A percentile compares a stretch with the other conserved stretches of the same genome.
phyloP scores from a whole-genome alignment of 2,113 vertebrate genomes.

The Nestor notabilis region DNA sequence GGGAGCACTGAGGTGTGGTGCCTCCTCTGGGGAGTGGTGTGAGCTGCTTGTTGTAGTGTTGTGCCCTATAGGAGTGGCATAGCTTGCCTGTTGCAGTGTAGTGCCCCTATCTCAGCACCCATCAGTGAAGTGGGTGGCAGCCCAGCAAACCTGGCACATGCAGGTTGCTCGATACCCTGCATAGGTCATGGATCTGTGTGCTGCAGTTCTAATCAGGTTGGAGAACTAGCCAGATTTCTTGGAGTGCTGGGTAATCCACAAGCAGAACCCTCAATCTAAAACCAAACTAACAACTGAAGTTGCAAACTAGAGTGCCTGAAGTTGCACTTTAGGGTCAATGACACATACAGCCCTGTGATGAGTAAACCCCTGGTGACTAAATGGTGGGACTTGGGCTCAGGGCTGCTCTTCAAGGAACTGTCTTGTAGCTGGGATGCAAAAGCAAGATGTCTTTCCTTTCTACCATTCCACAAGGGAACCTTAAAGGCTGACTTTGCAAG shows the following conservation, averaged over 20 bases:
- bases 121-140: background rate
- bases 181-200: fast-evolving
- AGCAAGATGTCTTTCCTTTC: background rate
- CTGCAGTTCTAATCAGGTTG: fast-evolving
- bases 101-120: background rate
- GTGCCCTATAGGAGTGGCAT: fast-evolving
- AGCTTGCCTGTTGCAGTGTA: background rate
- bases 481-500: background rate
- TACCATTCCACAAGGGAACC: fast-evolving
- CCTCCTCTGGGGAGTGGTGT: background rate
- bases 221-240: background rate
- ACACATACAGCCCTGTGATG: background rate
- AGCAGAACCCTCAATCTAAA: background rate
- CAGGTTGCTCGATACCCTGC: fast-evolving
- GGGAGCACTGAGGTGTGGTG: fast-evolving
- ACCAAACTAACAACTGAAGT: background rate
- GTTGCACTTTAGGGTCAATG: fast-evolving
- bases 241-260: background rate
- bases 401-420: background rate
- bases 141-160: fast-evolving
- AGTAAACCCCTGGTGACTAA: background rate
- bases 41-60: background rate
- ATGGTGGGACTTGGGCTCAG: fast-evolving
- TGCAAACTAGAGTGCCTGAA: background rate
- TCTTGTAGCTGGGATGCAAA: background rate